phyloP scores from a whole-genome alignment of 2,888 invertebrate genomes.

The Agrotis exclamationis region DNA sequence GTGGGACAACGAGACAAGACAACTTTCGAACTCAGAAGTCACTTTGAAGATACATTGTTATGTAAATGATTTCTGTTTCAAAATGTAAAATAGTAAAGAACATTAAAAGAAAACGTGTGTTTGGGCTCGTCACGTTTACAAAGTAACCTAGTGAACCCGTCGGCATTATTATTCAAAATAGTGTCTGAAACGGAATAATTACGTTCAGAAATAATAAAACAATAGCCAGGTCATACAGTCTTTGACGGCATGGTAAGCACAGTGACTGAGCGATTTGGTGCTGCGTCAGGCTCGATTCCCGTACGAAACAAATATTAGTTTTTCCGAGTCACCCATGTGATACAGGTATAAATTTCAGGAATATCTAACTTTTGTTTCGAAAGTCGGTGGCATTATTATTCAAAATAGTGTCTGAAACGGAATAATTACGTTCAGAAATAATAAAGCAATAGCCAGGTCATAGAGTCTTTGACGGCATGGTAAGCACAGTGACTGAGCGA shows the following conservation, averaged over 20 bases:
- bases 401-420: slow-evolving; percentile 10
- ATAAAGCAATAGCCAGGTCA: too few relatives aligned
- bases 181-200: slow-evolving; percentile 10
- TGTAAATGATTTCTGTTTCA: slow-evolving; percentile 3
- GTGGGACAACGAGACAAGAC: too few relatives aligned
- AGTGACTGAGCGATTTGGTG: too few relatives aligned
- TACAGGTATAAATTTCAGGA: too few relatives aligned
- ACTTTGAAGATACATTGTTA: neutral
- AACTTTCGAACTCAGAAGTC: neutral
- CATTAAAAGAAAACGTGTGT: neutral
- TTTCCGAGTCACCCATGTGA: too few relatives aligned
- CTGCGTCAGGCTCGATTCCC: too few relatives aligned
- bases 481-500: too few relatives aligned
- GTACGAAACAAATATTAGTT: too few relatives aligned
- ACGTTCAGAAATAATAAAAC: neutral
- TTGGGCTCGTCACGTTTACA: neutral
- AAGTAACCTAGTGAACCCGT: slow-evolving; percentile 11
- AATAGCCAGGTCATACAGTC: too few relatives aligned
- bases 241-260: too few relatives aligned
- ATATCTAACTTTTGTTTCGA: too few relatives aligned
- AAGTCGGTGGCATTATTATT: slow-evolving; percentile 21
- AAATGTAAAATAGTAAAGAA: neutral
- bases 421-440: neutral
- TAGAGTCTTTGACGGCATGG: too few relatives aligned
- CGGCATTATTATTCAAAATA: slow-evolving; percentile 14